A percentile compares a stretch with the other conserved stretches of the same genome.
Conservation (phyloP, 1,140 invertebrate genomes). For the Saccostrea glomerata region DNA sequence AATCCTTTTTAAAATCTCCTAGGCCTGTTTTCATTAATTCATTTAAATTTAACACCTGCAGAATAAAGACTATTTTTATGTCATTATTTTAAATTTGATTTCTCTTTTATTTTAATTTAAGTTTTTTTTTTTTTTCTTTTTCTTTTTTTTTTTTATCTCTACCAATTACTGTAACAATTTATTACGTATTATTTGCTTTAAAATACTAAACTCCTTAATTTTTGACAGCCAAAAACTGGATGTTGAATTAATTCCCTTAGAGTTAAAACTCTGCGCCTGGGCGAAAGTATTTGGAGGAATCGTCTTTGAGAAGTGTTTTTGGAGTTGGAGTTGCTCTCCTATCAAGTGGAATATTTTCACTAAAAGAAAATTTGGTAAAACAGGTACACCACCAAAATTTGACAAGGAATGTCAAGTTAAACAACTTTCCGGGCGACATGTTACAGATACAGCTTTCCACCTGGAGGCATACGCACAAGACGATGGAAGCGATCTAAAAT, state of each 20-base stretch:
- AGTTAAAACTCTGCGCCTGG: constrained; percentile 54
- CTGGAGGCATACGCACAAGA: constrained; percentile 51
- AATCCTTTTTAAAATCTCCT: neutral
- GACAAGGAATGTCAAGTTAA: constrained; percentile 50
- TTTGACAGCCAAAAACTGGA: constrained; percentile 51
- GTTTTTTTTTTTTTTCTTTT: too few relatives aligned
- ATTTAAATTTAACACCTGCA: neutral
- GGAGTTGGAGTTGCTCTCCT: constrained; percentile 54
- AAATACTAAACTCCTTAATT: neutral
- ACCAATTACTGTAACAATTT: too few relatives aligned
- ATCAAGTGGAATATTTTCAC: constrained; percentile 53
- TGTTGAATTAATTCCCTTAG: constrained; percentile 54
- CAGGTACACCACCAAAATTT: constrained; percentile 52
- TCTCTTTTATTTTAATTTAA: too few relatives aligned
- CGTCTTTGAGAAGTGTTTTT: constrained; percentile 51
- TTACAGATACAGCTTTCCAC: constrained; percentile 55
- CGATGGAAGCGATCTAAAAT: constrained; percentile 54
- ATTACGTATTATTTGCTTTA: too few relatives aligned
- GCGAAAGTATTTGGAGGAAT: constrained; percentile 49
- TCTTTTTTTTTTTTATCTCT: too few relatives aligned
- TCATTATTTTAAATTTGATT: too few relatives aligned
- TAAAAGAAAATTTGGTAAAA: constrained; percentile 38
- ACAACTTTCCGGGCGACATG: constrained; percentile 53
- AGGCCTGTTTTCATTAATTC: neutral
- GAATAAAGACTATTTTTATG: too few relatives aligned